Conservation (phyloP, 1,140 invertebrate species). For the Caenorhabditis latens region DNA sequence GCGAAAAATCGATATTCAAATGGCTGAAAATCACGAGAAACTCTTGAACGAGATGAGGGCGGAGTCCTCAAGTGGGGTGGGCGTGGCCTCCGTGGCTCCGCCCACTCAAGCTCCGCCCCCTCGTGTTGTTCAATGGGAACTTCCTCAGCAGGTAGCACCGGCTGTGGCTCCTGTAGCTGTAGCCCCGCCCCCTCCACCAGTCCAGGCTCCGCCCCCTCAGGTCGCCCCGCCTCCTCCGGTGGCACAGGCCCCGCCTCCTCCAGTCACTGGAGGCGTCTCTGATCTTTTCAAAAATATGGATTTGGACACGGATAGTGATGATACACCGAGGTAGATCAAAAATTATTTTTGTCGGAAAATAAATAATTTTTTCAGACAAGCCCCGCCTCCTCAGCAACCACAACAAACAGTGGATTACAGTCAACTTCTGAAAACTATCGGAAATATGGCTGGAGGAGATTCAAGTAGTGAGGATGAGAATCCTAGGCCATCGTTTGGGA, state of each 20-base stretch:
- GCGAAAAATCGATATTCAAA: not conserved
- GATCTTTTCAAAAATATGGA: not conserved
- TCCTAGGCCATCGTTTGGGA: too few species aligned
- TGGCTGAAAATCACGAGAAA: conserved; percentile 2
- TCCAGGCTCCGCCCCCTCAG: not conserved
- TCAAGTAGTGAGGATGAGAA: too few species aligned
- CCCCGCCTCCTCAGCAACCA: too few species aligned
- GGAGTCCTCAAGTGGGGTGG: not conserved
- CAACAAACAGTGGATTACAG: too few species aligned
- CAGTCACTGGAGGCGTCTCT: not conserved
- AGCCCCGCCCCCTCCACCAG: not conserved
- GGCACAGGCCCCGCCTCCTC: not conserved
- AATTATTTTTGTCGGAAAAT: not conserved
- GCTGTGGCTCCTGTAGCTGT: too few species aligned
- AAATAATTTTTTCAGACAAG: too few species aligned
- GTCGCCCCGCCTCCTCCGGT: not conserved
- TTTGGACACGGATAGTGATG: not conserved
- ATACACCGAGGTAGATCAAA: not conserved
- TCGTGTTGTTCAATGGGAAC: not conserved
- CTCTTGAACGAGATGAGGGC: not conserved
- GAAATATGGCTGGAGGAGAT: too few species aligned
- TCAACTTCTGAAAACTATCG: too few species aligned
- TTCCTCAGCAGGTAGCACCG: too few species aligned
- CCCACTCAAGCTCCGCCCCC: not conserved
- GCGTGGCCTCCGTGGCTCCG: not conserved